These are phyloP conservation scores for Agrilus planipennis DNA, from an alignment of 1,140 invertebrate species.

Conservation along the genomic window DNA sequence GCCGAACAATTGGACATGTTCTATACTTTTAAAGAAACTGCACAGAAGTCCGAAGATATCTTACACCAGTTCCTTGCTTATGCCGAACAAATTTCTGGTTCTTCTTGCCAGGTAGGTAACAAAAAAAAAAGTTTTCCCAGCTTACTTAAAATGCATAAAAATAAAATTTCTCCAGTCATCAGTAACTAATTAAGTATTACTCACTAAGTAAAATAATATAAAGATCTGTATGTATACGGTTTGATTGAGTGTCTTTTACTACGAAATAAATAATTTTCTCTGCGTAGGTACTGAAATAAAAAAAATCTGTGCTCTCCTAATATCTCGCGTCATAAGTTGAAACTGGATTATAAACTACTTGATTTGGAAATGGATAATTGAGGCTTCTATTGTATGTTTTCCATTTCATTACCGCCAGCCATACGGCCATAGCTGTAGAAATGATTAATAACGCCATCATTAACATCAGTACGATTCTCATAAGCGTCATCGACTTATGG, in stretches of 20 bases:
- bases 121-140: background rate
- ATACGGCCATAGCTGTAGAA: conserved; percentile 9
- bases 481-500: too few relatives aligned
- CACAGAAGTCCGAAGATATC: conserved; percentile 43
- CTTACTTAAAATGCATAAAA: too few relatives aligned
- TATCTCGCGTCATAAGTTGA: too few relatives aligned
- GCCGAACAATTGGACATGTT: conserved; percentile 43
- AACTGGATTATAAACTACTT: conserved; percentile 12
- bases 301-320: too few relatives aligned
- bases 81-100: conserved; percentile 40
- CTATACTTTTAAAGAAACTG: conserved; percentile 43
- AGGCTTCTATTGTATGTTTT: conserved; percentile 10
- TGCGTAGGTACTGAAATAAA: too few relatives aligned
- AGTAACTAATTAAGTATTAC: too few relatives aligned
- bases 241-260: too few relatives aligned
- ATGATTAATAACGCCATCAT: conserved; percentile 13
- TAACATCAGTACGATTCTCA: conserved; percentile 13
- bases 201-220: too few relatives aligned
- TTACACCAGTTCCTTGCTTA: conserved; percentile 44
- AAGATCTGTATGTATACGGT: too few relatives aligned
- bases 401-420: conserved; percentile 13
- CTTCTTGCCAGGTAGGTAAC: conserved; percentile 38
- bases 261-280: too few relatives aligned
- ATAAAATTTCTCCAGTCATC: too few relatives aligned
- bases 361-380: conserved; percentile 11